Evolutionary conservation across 2,888 invertebrate genomes (phyloP).

Genomic region (Coremacera marginata): DNA sequence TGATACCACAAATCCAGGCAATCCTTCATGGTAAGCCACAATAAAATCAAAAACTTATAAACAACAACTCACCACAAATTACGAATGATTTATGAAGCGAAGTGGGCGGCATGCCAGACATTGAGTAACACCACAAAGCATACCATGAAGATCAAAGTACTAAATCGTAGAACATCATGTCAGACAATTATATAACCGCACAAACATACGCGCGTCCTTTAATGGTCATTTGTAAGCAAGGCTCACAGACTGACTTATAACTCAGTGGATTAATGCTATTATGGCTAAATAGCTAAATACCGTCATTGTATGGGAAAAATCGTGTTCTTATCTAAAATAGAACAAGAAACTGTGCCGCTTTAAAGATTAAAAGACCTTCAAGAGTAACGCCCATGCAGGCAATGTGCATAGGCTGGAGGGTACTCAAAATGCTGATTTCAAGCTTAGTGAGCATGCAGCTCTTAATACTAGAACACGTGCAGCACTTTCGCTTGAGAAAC

Average conservation of each 20-base stretch:
- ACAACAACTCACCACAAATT: not conserved
- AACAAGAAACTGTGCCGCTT: no score
- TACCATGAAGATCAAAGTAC: not conserved
- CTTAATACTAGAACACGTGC: no score
- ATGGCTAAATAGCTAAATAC: not conserved
- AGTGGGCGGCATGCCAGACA: not conserved
- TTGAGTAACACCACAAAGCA: not conserved
- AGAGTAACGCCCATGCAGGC: not conserved
- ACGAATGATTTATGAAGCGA: slow-evolving; percentile 6
- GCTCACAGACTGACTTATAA: not conserved
- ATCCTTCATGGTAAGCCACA: no score
- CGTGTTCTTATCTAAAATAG: no score
- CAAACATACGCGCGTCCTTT: not conserved
- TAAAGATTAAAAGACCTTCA: not conserved
- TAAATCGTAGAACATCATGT: not conserved
- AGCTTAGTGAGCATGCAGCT: no score
- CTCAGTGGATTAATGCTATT: no score
- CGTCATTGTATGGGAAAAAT: not conserved
- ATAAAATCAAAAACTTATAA: no score
- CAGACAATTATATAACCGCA: not conserved
- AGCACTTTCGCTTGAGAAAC: not conserved
- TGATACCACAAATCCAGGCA: no score
- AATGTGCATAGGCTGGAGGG: not conserved
- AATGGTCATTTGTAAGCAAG: not conserved
- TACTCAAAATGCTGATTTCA: not conserved